Evolutionary conservation across 2,888 invertebrate species (phyloP), one percentile per base, ranked within the genome.

Genomic region (Ectobius pallidus): DNA sequence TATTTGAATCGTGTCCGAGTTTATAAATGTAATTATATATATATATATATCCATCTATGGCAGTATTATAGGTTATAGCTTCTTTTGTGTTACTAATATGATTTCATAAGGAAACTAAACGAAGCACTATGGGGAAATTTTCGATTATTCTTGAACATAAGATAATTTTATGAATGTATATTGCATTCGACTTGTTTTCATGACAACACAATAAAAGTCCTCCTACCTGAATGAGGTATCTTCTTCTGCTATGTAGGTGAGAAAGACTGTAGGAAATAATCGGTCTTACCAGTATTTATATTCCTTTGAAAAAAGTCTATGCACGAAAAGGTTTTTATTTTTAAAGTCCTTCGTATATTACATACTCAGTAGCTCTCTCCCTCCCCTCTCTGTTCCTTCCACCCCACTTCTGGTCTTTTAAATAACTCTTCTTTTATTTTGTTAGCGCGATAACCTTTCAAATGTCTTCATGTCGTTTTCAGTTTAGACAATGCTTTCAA

Each of bases 401-500:
- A 25, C n/a, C 16, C 30, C 58, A 58, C 30, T 58, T 58, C 27
- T 58, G n/a, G 27, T 58, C 58, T 58, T 58, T 58, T 4, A 58
- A 58, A 25, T 58, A 58, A 14, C 32, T 58, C 32, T 58, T 30
- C n/a, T 58, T 58, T 58, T 32, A 58, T 58, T 52, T 58, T 58
- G 30, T 30, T 25, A 30, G 27, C 58, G 22, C 32, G 65, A 65
- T 65, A 65, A 65, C 65, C 65, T 65, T 63, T 65, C 65, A 14
- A 44, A 44, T 39, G 65, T 20, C 27, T 44, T 46, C 65, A 25
- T 44, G 42, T 65, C 44, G 42, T 63, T 42, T 63, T 63, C 42
- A 22, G 63, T 46, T 55, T 65, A 65, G 63, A 65, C 63, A 42
- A 65, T 42, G 34, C 63, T 11, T 14, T 4, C n/a, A 27, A n/a